Evolutionary conservation across 2,888 invertebrate genomes (phyloP), one percentile per base, ranked within the genome.

Genomic region (Ephialtes manifestator): DNA sequence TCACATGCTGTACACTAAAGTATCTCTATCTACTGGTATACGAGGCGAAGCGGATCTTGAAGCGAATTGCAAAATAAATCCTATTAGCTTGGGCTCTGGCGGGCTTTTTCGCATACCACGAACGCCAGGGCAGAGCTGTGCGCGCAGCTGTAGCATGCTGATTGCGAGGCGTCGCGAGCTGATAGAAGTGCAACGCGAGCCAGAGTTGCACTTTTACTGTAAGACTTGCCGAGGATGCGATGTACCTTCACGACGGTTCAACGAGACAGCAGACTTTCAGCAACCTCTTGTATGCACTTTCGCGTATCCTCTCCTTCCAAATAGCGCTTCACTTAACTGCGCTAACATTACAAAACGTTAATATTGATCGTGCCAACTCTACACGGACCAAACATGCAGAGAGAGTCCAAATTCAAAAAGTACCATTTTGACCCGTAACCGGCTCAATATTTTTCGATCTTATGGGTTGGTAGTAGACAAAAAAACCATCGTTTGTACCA

Each of bases 21-120:
- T 83, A 71, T 83, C 67, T 70, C 51, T 70, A 75, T 75, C 74
- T 48, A 8, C n/a, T 63, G 60, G 39, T 63, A 46, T 51, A 28
- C 55, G 68, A 58, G 68, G 53, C 74, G 79, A 83, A 83, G 83
- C 83, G 83, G 83, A 83, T 83, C 83, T 83, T 86, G 85, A 81
- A 81, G 81, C 83, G 87, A 87, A 86, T 87, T 85, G 88, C 87
- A 82, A 87, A 88, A 88, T 89, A 89, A 90, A 90, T 90, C 88
- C 90, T 89, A 88, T 88, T 89, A 85, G 88, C 77, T 83, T 77
- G 65, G 43, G 68, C 68, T 55, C 55, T 18, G 28, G 80, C 71
- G 79, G 60, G 84, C 88, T 89, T 89, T 87, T 86, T 76, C 70
- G 55, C 83, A 83, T 83, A 80, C 79, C 83, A 18, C 55, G 70